phyloP scores from a whole-genome alignment of 2,797 vertebrate genomes.

The Bradypus variegatus region DNA sequence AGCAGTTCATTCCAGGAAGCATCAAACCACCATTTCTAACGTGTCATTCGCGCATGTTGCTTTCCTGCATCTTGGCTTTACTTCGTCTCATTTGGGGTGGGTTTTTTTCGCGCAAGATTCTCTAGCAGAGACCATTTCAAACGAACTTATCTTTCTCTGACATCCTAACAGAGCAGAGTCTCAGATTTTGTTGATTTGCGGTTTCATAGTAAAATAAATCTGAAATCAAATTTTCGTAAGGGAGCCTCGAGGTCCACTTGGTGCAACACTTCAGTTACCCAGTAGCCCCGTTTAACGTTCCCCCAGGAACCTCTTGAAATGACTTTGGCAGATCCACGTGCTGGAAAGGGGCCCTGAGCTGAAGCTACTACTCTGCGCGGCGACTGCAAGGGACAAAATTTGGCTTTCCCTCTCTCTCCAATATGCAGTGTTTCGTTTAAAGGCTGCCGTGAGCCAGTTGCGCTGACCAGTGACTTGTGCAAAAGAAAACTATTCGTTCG shows the following conservation, averaged over 20 bases:
- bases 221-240: conserved; percentile 11
- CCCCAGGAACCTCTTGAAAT: not conserved
- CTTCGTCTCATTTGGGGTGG: not conserved
- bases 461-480: conserved; percentile 33
- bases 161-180: not conserved
- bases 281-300: not conserved
- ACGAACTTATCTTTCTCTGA: conserved; percentile 54
- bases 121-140: conserved; percentile 32
- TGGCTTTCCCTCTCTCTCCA: not conserved
- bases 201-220: conserved; percentile 34
- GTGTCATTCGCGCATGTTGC: not conserved
- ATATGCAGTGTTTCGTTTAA: conserved; percentile 21
- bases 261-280: conserved; percentile 9
- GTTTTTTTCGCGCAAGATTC: not conserved
- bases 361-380: not conserved
- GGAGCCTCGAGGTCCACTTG: conserved; percentile 2
- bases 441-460: not conserved
- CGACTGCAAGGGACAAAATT: conserved; percentile 17
- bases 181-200: conserved; percentile 49
- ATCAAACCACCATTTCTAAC: not conserved
- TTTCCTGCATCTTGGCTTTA: not conserved
- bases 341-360: not conserved
- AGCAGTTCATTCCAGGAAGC: not conserved
- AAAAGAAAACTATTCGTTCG: conserved; percentile 54
- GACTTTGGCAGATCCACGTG: conserved; percentile 52